Conservation (phyloP, 2,797 vertebrate species). For the Aldrovandia affinis region DNA sequence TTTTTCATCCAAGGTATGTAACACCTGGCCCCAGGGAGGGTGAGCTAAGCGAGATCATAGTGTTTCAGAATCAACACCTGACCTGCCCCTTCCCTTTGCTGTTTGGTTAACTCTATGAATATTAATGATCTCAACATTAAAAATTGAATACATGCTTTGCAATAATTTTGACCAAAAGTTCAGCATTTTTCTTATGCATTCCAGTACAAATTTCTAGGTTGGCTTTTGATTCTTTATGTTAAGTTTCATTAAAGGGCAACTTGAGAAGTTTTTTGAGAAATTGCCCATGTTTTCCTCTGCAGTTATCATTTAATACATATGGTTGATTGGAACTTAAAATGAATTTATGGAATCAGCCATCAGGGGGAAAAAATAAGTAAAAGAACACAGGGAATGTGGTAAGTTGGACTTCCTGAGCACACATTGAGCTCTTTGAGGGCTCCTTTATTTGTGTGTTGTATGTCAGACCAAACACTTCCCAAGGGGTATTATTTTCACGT, state of each 20-base stretch:
- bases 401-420: neutral
- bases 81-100: neutral
- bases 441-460: neutral
- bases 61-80: conserved; percentile 7
- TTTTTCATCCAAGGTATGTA: conserved; percentile 38
- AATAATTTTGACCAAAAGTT: neutral
- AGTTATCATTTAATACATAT: conserved; percentile 7
- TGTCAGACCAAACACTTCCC: conserved; percentile 2
- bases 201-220: neutral
- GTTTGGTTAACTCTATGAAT: neutral
- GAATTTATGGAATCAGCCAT: conserved; percentile 2
- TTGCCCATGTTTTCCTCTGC: neutral
- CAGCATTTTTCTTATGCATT: neutral
- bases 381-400: neutral
- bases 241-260: neutral
- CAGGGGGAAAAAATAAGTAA: neutral
- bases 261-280: conserved; percentile 1
- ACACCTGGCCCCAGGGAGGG: conserved; percentile 42
- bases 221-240: neutral
- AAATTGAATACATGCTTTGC: neutral
- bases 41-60: conserved; percentile 2
- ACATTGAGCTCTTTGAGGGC: neutral
- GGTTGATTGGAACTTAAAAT: neutral
- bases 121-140: neutral
- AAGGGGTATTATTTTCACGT: neutral